Evolutionary conservation across 2,888 invertebrate genomes (phyloP), one percentile per base, ranked within the genome.

Genomic region (Himalopsyche kuldschensis): DNA sequence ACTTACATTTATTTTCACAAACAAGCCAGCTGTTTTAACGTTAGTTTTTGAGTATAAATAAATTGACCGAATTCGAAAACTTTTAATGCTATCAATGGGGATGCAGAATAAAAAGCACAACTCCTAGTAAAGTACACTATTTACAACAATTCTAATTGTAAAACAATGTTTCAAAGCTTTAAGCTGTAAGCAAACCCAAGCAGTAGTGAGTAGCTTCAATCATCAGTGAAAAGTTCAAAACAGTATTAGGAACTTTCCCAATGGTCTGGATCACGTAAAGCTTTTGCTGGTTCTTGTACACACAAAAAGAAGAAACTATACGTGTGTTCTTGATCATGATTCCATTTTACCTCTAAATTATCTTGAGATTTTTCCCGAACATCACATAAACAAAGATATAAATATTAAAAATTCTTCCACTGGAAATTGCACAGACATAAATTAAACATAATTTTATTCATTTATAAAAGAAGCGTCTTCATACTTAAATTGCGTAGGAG

Each of bases 111-210:
- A 69, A 69, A 69, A 69, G 69, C 69, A 69, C 69, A 69, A 69
- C 69, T 63, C 24, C 24, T 27, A 15, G 30, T 27, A 69, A 27
- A 69, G 69, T 69, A 69, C 41, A 76, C 35, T 76, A 32, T 76
- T 76, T 76, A 76, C 76, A 46, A 31, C 30, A 31, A 75, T 32
- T 46, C 76, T 81, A 76, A 79, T 81, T 79, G 81, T 69, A 77
- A 80, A 82, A 82, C 84, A 84, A 78, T 84, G 84, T 84, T 80
- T 75, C 75, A 48, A 46, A 78, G 82, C 69, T 80, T 77, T 82
- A 84, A 84, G 84, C 84, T 82, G 79, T 63, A 48, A 84, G 75
- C 55, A 76, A 78, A 46, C 77, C 31, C n/a, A 78, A 77, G 47
- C 31, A 41, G 79, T 76, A 46, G 82, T 35, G 63, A 75, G 83